Conservation (phyloP, 2,113 vertebrate genomes). For the Pycnonotus jocosus region DNA sequence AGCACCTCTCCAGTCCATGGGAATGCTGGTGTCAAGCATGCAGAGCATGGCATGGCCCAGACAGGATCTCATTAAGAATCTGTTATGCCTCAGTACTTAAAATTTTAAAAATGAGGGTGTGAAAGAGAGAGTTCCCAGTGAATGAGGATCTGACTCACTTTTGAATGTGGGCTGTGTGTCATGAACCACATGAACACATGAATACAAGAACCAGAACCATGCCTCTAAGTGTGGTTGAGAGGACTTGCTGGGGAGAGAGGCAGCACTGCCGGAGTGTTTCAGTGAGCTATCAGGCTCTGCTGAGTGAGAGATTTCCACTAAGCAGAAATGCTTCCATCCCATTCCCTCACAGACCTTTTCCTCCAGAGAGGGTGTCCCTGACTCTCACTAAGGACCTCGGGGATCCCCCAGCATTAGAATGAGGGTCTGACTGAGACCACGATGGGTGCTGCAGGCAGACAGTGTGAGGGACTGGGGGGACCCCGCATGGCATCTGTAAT, state of each 20-base stretch:
- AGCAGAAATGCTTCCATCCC: neutral
- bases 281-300: accelerated
- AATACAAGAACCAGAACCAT: neutral
- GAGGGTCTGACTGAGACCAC: neutral
- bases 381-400: accelerated
- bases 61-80: neutral
- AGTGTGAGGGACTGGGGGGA: neutral
- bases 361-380: neutral
- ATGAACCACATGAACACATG: neutral
- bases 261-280: accelerated
- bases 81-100: neutral
- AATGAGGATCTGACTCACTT: neutral
- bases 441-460: neutral
- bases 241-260: neutral
- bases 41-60: neutral
- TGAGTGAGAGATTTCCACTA: neutral
- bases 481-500: neutral
- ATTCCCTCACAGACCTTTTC: neutral
- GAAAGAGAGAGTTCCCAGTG: neutral
- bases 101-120: neutral
- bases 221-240: neutral
- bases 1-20: neutral
- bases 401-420: neutral
- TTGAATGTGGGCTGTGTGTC: neutral
- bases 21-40: neutral